Conservation (phyloP, 2,797 vertebrate species). For the Coracias cyanogaster region DNA sequence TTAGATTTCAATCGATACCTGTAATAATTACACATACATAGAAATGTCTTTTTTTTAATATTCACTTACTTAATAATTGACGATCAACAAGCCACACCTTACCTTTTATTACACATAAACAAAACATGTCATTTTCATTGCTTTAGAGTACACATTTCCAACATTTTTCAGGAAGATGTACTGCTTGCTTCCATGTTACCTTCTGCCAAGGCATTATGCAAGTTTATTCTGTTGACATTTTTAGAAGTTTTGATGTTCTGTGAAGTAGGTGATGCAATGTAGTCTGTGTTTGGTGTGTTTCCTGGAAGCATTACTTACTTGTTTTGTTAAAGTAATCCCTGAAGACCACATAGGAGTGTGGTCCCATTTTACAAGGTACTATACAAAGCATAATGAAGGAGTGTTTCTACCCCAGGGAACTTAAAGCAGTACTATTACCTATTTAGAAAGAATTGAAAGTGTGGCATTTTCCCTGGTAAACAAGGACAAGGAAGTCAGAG, state of each 20-base stretch:
- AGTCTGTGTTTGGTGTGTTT: neutral
- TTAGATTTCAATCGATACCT: neutral
- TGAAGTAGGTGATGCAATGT: neutral
- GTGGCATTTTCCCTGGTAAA: neutral
- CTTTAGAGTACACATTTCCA: neutral
- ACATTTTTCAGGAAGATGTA: neutral
- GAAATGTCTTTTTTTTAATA: neutral
- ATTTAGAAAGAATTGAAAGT: neutral
- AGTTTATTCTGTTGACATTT: neutral
- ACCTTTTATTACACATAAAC: neutral
- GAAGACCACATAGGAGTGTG: neutral
- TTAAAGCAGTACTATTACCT: neutral
- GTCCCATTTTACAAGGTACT: neutral
- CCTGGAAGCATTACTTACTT: constrained; percentile 21
- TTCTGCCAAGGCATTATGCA: neutral
- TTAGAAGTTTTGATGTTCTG: neutral
- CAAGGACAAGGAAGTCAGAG: neutral
- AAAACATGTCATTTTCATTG: neutral
- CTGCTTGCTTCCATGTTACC: neutral
- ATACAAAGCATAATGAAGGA: neutral
- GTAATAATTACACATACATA: neutral
- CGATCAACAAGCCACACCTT: neutral
- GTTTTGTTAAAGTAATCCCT: neutral
- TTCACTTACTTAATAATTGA: neutral
- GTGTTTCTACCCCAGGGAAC: neutral